Evolutionary conservation across 2,797 vertebrate species (phyloP).

Genomic region (Sus cebifrons): DNA sequence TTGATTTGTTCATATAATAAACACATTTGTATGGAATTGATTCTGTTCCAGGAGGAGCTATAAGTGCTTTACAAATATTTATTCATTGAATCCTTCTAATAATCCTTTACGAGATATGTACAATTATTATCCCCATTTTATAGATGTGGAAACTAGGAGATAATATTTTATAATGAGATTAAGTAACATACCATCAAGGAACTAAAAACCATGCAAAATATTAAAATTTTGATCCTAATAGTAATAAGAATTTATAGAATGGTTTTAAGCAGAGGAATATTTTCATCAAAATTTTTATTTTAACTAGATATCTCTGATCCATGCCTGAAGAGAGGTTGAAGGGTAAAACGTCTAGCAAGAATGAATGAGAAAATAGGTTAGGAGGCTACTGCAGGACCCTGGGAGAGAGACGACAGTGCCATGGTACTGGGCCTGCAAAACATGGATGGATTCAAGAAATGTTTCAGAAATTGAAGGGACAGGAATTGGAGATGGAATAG

Average conservation of each 20-base stretch:
- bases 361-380: not conserved
- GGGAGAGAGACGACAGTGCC: not conserved
- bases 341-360: not conserved
- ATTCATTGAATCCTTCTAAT: not conserved
- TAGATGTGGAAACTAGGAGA: not conserved
- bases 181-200: not conserved
- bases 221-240: not conserved
- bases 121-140: not conserved
- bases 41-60: not conserved
- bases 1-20: conserved; percentile 2
- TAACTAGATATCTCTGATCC: not conserved
- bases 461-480: not conserved
- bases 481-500: not conserved
- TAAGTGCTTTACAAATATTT: not conserved
- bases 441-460: not conserved
- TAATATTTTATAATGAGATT: conserved; percentile 2
- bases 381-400: not conserved
- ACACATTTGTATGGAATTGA: not conserved
- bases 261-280: not conserved
- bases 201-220: conserved; percentile 37
- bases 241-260: not conserved
- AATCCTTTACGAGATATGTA: not conserved
- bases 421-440: not conserved
- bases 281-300: not conserved
- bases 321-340: not conserved